phyloP scores from a whole-genome alignment of 2,797 vertebrate genomes.

The Gorsachius magnificus region DNA sequence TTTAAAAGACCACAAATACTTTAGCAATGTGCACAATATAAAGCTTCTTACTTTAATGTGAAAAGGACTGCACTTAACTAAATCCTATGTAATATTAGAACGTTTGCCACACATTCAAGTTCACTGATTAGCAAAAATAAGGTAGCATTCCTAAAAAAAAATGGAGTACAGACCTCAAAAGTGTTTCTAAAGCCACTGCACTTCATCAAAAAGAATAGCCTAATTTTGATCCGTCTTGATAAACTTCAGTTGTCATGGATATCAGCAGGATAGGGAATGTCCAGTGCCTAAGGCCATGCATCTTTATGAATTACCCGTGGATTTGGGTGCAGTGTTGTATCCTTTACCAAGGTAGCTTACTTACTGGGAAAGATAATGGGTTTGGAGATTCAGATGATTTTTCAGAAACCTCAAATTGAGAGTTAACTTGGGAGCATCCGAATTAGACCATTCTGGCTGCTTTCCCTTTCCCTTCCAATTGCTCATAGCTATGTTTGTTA shows the following conservation, averaged over 20 bases:
- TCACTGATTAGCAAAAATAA: neutral
- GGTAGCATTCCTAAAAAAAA: neutral
- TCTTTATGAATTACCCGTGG: neutral
- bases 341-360: neutral
- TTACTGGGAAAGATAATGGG: neutral
- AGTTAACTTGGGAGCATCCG: neutral
- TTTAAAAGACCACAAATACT: neutral
- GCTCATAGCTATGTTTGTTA: neutral
- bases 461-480: neutral
- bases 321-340: neutral
- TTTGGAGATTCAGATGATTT: neutral
- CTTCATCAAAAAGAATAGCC: neutral
- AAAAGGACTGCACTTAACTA: neutral
- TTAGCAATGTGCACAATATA: neutral
- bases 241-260: neutral
- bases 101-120: neutral
- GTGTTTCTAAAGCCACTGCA: neutral
- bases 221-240: neutral
- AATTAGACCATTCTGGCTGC: neutral
- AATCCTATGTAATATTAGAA: neutral
- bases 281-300: neutral
- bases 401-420: neutral
- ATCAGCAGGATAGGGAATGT: neutral
- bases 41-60: neutral
- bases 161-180: neutral